phyloP scores from a whole-genome alignment of 2,888 invertebrate genomes.

The Noctua janthina region DNA sequence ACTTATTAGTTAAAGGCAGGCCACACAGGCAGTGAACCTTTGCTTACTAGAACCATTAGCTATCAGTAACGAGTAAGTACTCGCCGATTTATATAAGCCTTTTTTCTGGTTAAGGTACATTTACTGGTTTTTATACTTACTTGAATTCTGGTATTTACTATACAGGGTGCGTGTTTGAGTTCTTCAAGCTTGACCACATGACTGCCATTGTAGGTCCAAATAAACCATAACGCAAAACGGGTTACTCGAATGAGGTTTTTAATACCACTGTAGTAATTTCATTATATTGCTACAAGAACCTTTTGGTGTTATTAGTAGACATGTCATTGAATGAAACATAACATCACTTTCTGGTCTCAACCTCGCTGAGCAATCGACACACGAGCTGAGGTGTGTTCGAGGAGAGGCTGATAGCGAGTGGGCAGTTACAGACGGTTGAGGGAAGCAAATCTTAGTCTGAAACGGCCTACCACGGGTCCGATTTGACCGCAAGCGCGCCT shows the following conservation, averaged over 20 bases:
- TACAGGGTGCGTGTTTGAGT: neutral
- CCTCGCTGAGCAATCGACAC: neutral
- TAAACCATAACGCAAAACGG: neutral
- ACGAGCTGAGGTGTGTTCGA: neutral
- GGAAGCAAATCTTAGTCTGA: neutral
- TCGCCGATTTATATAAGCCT: conserved; percentile 23
- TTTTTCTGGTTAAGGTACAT: conserved; percentile 10
- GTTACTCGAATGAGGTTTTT: neutral
- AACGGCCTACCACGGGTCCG: neutral
- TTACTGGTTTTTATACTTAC: conserved; percentile 19
- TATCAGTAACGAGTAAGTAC: conserved; percentile 28
- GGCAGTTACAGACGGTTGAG: neutral
- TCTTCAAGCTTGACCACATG: neutral
- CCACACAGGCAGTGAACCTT: conserved; percentile 31
- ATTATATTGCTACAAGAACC: neutral
- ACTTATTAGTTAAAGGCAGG: conserved; percentile 9
- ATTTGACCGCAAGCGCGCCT: neutral
- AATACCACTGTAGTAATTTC: neutral
- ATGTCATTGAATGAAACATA: too few species aligned
- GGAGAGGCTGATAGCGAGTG: neutral
- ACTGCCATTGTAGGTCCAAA: neutral
- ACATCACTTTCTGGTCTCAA: too few species aligned
- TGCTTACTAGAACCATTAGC: conserved; percentile 16
- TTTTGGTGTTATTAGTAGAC: neutral
- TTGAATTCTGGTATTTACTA: conserved; percentile 10